Percentiles rank a stretch among this genome's conserved stretches.
Conservation (phyloP, 1,140 invertebrate genomes). For the Hylaeus anthracinus region DNA sequence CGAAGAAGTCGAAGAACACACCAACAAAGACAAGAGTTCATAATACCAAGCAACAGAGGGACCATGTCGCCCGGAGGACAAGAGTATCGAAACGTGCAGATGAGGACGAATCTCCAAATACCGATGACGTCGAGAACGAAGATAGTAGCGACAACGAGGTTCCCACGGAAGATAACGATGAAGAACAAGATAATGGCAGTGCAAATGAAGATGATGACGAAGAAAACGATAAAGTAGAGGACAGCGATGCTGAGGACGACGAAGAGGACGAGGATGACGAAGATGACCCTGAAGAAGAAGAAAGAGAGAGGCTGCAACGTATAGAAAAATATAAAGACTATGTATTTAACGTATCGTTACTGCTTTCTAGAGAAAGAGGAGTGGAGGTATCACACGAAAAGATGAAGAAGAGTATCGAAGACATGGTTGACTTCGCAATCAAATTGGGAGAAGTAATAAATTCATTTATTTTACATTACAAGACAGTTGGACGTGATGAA, state of each 20-base stretch:
- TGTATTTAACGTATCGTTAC: constrained; percentile 17
- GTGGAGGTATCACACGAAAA: neutral
- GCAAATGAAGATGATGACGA: neutral
- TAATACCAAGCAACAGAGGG: neutral
- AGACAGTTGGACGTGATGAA: no score
- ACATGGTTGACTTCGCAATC: constrained; percentile 38
- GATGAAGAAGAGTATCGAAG: constrained; percentile 22
- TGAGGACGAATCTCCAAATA: neutral
- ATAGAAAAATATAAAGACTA: constrained; percentile 15
- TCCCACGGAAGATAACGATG: neutral
- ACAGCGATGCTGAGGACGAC: neutral
- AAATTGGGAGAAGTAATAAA: constrained; percentile 21
- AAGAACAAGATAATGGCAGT: neutral
- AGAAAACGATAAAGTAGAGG: neutral
- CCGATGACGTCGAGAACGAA: neutral
- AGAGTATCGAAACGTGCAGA: neutral
- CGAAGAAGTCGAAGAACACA: neutral
- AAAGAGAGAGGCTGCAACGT: neutral
- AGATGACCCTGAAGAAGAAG: neutral
- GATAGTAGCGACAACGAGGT: no score
- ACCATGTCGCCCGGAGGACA: neutral
- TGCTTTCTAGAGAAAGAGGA: constrained; percentile 30
- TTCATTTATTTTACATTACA: no score
- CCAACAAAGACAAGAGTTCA: neutral
- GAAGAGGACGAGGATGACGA: neutral